These are phyloP conservation scores for Callipepla squamata DNA, from an alignment of 2,113 vertebrate species.

Conservation along the genomic window DNA sequence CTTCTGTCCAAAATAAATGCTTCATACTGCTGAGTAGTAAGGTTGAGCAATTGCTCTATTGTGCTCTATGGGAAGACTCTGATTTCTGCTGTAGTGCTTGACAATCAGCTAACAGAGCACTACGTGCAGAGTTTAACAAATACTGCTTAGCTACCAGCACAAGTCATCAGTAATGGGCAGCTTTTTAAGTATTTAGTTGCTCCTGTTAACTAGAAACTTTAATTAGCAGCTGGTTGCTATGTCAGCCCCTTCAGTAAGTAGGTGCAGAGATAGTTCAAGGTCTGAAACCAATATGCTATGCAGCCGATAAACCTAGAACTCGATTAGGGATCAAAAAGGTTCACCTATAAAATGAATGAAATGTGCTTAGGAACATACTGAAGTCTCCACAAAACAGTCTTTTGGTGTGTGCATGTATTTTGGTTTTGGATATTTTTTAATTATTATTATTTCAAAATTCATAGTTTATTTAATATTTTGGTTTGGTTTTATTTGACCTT, in stretches of 20 bases:
- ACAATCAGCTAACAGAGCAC: background rate
- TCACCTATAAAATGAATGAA: background rate
- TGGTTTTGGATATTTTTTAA: background rate
- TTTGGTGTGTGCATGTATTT: slow-evolving; percentile 67
- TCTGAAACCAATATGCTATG: background rate
- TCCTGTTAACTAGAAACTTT: background rate
- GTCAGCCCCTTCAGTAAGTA: background rate
- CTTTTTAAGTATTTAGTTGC: background rate
- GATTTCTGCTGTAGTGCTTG: background rate
- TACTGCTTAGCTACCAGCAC: background rate
- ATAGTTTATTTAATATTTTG: slow-evolving; percentile 46
- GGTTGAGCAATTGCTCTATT: background rate
- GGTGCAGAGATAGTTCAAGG: background rate
- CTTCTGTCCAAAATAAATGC: background rate
- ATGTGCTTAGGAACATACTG: background rate
- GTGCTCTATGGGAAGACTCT: background rate
- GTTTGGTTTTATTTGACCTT: slow-evolving; percentile 42
- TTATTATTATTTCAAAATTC: slow-evolving; percentile 28
- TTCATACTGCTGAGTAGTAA: background rate
- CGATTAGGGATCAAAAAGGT: background rate
- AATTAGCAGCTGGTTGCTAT: background rate
- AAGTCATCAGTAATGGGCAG: background rate
- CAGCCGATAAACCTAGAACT: background rate
- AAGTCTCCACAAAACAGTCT: slow-evolving; percentile 19
- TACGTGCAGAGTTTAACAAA: background rate